Conservation (phyloP, 2,888 invertebrate species). For the Clanis bilineata region DNA sequence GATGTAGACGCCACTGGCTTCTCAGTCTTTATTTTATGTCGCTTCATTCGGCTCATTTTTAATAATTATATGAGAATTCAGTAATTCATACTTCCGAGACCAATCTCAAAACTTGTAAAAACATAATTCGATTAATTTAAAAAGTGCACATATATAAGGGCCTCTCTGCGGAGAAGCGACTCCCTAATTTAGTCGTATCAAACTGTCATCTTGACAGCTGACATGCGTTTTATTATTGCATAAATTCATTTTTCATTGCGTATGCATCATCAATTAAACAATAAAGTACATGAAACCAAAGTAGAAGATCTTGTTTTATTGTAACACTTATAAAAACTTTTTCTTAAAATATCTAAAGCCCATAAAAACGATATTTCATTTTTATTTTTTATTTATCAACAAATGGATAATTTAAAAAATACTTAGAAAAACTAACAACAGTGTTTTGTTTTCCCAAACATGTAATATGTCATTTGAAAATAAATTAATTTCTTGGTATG, state of each 20-base stretch:
- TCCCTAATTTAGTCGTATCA: background rate
- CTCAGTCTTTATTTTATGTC: conserved; percentile 62
- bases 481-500: background rate
- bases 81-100: background rate
- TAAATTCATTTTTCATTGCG: background rate
- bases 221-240: background rate
- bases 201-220: background rate
- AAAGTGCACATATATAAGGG: background rate
- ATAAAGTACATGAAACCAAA: background rate
- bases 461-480: background rate
- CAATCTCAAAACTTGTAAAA: background rate
- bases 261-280: background rate
- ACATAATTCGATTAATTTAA: background rate
- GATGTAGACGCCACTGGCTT: conserved; percentile 50
- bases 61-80: background rate
- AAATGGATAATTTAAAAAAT: too few species aligned
- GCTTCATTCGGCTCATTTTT: conserved; percentile 30
- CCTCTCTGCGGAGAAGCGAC: too few species aligned
- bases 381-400: too few species aligned
- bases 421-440: too few species aligned
- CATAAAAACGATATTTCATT: too few species aligned
- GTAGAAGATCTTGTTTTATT: too few species aligned
- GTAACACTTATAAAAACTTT: too few species aligned
- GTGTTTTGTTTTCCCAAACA: conserved; percentile 4
- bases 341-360: too few species aligned